These are phyloP conservation scores for Syritta pipiens DNA, from an alignment of 2,888 invertebrate genomes.

Conservation along the genomic window DNA sequence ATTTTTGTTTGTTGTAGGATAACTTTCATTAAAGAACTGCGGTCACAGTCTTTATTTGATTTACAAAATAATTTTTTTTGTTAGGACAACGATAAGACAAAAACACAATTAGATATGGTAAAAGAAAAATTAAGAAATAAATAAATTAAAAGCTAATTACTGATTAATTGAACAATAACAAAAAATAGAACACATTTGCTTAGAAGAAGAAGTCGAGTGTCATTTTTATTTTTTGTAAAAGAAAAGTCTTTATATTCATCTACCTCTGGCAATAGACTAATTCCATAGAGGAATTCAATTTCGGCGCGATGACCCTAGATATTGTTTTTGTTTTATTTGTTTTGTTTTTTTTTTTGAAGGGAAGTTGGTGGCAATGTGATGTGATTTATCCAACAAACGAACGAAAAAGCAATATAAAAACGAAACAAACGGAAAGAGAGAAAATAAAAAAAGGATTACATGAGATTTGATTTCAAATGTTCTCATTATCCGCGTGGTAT, in stretches of 20 bases:
- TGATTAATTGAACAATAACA: slow-evolving; percentile 45
- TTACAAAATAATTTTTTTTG: slow-evolving; percentile 27
- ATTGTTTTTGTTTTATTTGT: slow-evolving; percentile 31
- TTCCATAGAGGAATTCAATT: slow-evolving; percentile 93
- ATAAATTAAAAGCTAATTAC: slow-evolving; percentile 38
- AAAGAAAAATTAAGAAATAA: slow-evolving; percentile 10
- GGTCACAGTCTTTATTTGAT: not conserved
- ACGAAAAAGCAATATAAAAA: slow-evolving; percentile 67
- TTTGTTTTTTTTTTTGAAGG: slow-evolving; percentile 45
- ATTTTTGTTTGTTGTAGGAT: not conserved
- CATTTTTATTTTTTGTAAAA: slow-evolving; percentile 30
- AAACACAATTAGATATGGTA: slow-evolving; percentile 43
- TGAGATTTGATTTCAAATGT: slow-evolving; percentile 48
- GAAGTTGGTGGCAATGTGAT: slow-evolving; percentile 60
- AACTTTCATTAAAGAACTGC: not conserved
- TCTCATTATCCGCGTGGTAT: slow-evolving; percentile 53
- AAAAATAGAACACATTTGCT: slow-evolving; percentile 57
- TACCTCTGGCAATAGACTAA: slow-evolving; percentile 85
- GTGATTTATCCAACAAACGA: slow-evolving; percentile 63
- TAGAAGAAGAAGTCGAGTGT: slow-evolving; percentile 56
- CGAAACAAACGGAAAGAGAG: slow-evolving; percentile 69
- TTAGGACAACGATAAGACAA: slow-evolving; percentile 62
- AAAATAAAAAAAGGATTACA: slow-evolving; percentile 55
- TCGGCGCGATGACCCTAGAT: slow-evolving; percentile 94
- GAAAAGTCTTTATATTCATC: slow-evolving; percentile 70